Base-by-base conservation (phyloP, 2,888 invertebrate genomes). In the Platycheirus albimanus region DNA sequence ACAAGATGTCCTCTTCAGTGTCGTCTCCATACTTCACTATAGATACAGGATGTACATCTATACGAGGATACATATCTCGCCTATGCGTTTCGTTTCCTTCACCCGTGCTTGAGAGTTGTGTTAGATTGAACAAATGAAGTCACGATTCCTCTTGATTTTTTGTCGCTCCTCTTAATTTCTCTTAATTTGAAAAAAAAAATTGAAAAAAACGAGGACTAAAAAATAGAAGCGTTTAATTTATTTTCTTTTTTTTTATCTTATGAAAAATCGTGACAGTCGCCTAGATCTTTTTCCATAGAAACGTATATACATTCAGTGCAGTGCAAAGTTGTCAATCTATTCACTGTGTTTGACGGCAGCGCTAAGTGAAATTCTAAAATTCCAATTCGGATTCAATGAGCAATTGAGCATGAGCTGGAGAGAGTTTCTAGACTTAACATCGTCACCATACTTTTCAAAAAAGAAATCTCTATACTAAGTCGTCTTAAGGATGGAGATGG, bases 301-400 rank as follows among this genome's bases (percentile, higher is more conserved):
- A 45, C 11, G 51, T 56, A 63, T 69, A 64, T 64, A 74, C 64
- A n/a, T n/a, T n/a, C n/a, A n/a, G n/a, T n/a, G n/a, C n/a, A n/a
- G n/a, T n/a, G n/a, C n/a, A n/a, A n/a, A n/a, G n/a, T n/a, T n/a
- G n/a, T n/a, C n/a, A n/a, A n/a, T 63, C 63, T 64, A 69, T 80
- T 70, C 51, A 70, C 49, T 80, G 74, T 69, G 74, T 74, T 69
- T 80, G 79, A 80, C 69, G 78, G n/a, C n/a, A n/a, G 69, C 69
- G 54, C 63, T 74, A 80, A 80, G 79, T 79, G 74, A n/a, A n/a
- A n/a, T n/a, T n/a, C n/a, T n/a, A n/a, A 79, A 79, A 72, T 72
- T 72, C 78, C 78, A 79, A 79, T 72, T 79, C 66, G 28, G 51
- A 47, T 79, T 67, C 72, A 79, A 79, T 79, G 78, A 58, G 41